Base-by-base conservation (phyloP, 2,797 vertebrate genomes). In the Sebastolobus alascanus region DNA sequence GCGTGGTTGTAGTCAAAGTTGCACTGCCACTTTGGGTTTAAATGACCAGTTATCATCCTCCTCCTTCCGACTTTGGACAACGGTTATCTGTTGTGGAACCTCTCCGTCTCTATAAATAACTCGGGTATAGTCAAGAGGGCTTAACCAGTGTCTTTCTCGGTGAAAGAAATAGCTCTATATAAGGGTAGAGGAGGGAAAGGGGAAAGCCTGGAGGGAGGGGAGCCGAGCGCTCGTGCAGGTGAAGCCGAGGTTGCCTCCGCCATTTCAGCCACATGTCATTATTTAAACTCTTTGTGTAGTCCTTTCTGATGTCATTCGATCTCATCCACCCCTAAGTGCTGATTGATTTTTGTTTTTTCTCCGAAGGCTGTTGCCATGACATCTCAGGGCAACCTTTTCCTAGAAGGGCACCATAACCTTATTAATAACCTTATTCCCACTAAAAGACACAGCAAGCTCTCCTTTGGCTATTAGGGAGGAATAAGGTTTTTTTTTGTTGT, bases 21-120 rank as follows among this genome's bases (percentile, higher is more conserved):
- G 65, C 20, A 14, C 60, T 72, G 79, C 67, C 82, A 75, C 82
- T 86, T 89, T 85, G 68, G 84, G 69, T 85, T 89, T 71, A 87
- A 85, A 87, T 68, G 74, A 89, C 81, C 84, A 75, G 82, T 91
- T 91, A 89, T 90, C 82, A 87, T 88, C 90, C 82, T 81, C 77
- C 76, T 75, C 78, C 73, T 89, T 86, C 87, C 88, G 88, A 90
- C 88, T 94, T 91, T 93, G 91, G 92, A 93, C 90, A 93, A 86
- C 66, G 56, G 77, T 63, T 83, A 87, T 90, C 83, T 87, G 90
- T 86, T 84, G 85, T 88, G 88, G 88, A 91, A 86, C 76, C 75
- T 82, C 85, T 75, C 69, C 4, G 61, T 86, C 93, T 86, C 93
- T 94, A 90, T 93, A 93, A 95, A 95, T 95, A 94, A 89, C 92